These are phyloP conservation scores for Antedon mediterranea DNA, from an alignment of 53 echinoderm and acorn worm genomes.

Conservation along the genomic window DNA sequence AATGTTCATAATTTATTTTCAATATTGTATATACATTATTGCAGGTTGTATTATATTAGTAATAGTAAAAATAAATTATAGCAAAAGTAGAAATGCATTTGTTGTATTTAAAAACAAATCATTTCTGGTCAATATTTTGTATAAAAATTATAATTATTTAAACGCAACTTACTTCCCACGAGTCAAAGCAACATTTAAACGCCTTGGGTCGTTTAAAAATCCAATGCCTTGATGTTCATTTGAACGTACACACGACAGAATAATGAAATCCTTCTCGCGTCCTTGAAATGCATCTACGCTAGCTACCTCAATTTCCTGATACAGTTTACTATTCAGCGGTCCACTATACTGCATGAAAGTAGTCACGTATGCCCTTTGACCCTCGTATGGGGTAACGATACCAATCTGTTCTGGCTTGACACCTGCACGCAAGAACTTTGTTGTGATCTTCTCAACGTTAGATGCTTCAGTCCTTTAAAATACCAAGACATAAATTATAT, in stretches of 20 bases:
- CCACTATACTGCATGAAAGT: conserved; percentile 99
- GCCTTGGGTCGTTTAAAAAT: conserved; percentile 86
- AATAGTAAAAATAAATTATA: too few relatives aligned
- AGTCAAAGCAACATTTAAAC: conserved; percentile 88
- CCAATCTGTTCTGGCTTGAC: conserved; percentile 95
- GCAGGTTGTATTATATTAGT: too few relatives aligned
- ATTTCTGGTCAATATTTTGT: background rate
- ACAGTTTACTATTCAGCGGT: conserved; percentile 78
- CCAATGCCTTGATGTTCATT: conserved; percentile 98
- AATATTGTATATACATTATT: too few relatives aligned
- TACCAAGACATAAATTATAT: background rate
- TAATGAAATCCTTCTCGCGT: conserved; percentile 92
- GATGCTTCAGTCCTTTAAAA: conserved; percentile 73
- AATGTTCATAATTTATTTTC: too few relatives aligned
- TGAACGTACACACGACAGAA: conserved; percentile 89
- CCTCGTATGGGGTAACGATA: conserved; percentile 94
- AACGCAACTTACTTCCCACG: conserved; percentile 48
- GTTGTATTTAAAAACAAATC: too few relatives aligned
- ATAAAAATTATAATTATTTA: background rate
- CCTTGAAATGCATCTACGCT: conserved; percentile 98
- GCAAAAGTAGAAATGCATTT: too few relatives aligned
- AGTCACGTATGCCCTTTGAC: conserved; percentile 87
- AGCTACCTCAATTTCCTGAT: conserved; percentile 94
- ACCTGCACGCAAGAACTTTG: conserved; percentile 82
- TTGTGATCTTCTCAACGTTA: conserved; percentile 93